Evolutionary conservation across 2,888 invertebrate species (phyloP), one percentile per base, ranked within the genome.

Genomic region (Eristalis pertinax): DNA sequence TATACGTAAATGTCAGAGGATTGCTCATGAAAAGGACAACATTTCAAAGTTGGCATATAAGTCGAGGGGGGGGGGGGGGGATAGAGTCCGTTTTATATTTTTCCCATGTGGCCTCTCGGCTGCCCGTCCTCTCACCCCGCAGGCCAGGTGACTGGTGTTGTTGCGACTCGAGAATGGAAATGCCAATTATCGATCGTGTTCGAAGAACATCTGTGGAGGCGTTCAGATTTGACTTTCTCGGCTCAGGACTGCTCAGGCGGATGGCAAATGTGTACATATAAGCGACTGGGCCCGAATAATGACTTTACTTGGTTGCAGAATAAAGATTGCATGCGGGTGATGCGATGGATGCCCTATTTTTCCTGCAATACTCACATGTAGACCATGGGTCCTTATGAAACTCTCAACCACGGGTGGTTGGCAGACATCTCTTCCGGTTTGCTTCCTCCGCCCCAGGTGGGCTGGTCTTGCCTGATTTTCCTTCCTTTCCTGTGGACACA

Each of bases 41-140:
- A 38, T 72, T 79, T 78, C 83, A 72, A 72, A 79, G 70, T 72
- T 75, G 83, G 75, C 79, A 78, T 60, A 78, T 78, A 79, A 79
- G 70, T 75, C 70, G 58, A 64, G 69, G 1, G 73, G 60, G 56
- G 4, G 26, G n/a, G 56, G 56, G 67, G 74, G 63, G 62, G 70
- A 69, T 73, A 69, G 63, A 38, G 63, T 65, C 62, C 43, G 22
- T 50, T 75, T 75, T 75, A 29, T 60, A 43, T 62, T 72, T 50
- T 72, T 43, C 43, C 15, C 43, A 41, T 38, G 15, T n/a, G 38
- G 10, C 35, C 32, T 0, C 64, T 38, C 11, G 2, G 64, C n/a
- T 19, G 5, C 7, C 38, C n/a, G 41, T 72, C 26, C 26, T 62
- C 41, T 10, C n/a, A 4, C 41, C 41, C 10, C n/a, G 19, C 62